Base-by-base conservation (phyloP, 2,797 vertebrate genomes). In the Pogoniulus pusillus region DNA sequence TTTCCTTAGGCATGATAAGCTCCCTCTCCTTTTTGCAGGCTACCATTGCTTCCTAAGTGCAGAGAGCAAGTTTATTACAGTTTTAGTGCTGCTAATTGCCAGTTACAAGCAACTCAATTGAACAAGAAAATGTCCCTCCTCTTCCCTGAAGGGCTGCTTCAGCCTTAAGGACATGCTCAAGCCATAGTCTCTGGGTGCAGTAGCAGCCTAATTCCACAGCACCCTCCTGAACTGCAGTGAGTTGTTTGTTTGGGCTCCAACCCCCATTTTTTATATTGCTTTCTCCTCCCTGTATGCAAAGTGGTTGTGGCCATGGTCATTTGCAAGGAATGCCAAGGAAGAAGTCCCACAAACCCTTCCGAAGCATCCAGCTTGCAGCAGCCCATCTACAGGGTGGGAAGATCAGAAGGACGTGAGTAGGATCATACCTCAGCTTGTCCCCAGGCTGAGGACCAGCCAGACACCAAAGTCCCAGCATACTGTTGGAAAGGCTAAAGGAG, bases 241-340 rank as follows among this genome's bases (percentile, higher is more conserved):
- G 20, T 32, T 58, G 13, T 39, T 41, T 41, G 41, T 41, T 41
- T 41, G 41, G 41, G 37, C 12, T 12, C 37, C 37, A 37, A 9
- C 37, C 37, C 37, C 37, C 9, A n/a, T n/a, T 39, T 39, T 39
- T 39, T 39, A 39, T 13, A 39, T 39, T 39, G 39, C 39, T 39
- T 6, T 39, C 39, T 72, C 41, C 35, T 79, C 34, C 32, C 53
- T 16, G 1, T 6, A 12, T 22, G 60, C 23, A 60, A 6, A 23
- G 23, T 55, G 27, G 8, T 45, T 37, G 30, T 0, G 0, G 7
- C 55, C 16, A 30, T 0, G 1, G 13, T 32, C 45, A 32, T 59
- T 83, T 18, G 3, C 4, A 16, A 32, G n/a, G 18, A 24, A 32
- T 20, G 41, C 39, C 29, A 24, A 58, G 37, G 37, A 39, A 73